Percentiles rank a stretch among this genome's conserved stretches.
Conservation (phyloP, 2,797 vertebrate genomes). For the Chelmon rostratus region DNA sequence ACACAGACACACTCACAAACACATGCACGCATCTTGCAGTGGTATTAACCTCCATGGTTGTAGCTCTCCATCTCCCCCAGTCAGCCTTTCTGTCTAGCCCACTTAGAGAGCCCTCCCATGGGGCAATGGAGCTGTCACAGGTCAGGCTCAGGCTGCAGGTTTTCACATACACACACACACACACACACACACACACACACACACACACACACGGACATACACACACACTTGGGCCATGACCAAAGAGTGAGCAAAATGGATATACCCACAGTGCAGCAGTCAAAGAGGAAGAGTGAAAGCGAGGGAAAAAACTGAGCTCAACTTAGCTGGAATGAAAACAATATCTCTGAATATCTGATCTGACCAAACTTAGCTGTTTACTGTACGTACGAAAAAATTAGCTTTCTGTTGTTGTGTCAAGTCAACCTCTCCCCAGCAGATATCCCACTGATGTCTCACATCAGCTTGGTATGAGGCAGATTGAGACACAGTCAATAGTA, state of each 20-base stretch:
- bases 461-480: background rate
- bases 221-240: conserved; percentile 60
- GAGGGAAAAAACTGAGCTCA: conserved; percentile 45
- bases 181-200: conserved; percentile 24
- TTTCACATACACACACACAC: conserved; percentile 37
- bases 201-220: conserved; percentile 39
- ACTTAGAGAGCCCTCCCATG: conserved; percentile 80
- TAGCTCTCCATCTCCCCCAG: conserved; percentile 79
- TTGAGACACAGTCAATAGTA: background rate
- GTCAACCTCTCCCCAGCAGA: background rate
- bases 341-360: conserved; percentile 23
- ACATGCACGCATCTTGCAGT: conserved; percentile 59
- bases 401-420: background rate
- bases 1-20: conserved; percentile 42
- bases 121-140: conserved; percentile 73
- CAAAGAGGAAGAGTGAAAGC: conserved; percentile 58
- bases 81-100: conserved; percentile 80
- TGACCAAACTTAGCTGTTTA: conserved; percentile 15
- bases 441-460: background rate
- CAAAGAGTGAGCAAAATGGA: conserved; percentile 71
- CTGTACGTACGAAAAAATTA: background rate
- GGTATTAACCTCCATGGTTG: conserved; percentile 77
- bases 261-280: conserved; percentile 52
- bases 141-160: conserved; percentile 67
- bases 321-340: conserved; percentile 54